A percentile compares a stretch with the other conserved stretches of the same genome.
Evolutionary conservation across 2,797 vertebrate genomes (phyloP).

Genomic region (Myripristis jacobus): DNA sequence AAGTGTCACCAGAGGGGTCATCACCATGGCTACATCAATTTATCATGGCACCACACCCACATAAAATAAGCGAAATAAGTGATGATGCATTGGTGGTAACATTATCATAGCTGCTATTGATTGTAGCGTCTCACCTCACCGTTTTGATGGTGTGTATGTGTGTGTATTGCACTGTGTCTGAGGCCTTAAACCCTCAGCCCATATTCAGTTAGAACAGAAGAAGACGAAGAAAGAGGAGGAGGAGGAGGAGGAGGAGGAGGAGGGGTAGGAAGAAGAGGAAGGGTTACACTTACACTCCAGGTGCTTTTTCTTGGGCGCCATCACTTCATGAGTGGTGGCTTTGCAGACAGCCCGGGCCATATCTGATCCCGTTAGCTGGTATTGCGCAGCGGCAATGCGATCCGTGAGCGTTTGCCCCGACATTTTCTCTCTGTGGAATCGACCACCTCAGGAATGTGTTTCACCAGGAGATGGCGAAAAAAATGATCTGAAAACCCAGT

Average conservation of each 20-base stretch:
- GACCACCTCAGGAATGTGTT: slow-evolving; percentile 72
- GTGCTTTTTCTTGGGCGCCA: slow-evolving; percentile 99
- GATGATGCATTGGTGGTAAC: slow-evolving; percentile 3
- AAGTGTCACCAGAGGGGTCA: slow-evolving; percentile 66
- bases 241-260: too few species aligned
- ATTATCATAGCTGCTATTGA: not conserved
- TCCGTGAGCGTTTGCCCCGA: slow-evolving; percentile 99
- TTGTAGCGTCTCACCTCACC: not conserved
- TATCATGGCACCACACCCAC: slow-evolving; percentile 62
- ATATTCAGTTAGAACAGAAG: too few species aligned
- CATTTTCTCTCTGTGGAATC: slow-evolving; percentile 88
- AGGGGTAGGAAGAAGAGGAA: slow-evolving; percentile 22
- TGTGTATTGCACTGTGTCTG: slow-evolving; percentile 7
- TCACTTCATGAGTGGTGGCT: slow-evolving; percentile 99
- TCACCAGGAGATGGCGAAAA: slow-evolving; percentile 46
- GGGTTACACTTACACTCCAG: slow-evolving; percentile 96
- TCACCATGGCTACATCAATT: slow-evolving; percentile 56
- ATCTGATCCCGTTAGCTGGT: slow-evolving; percentile 98
- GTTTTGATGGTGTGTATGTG: not conserved
- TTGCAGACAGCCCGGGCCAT: slow-evolving; percentile 99
- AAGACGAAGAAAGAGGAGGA: too few species aligned
- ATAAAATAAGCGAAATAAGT: slow-evolving; percentile 33
- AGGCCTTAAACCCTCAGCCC: too few species aligned
- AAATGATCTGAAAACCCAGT: slow-evolving; percentile 16
- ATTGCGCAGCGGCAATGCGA: slow-evolving; percentile 99